Evolutionary conservation across 1,140 invertebrate species (phyloP).

Genomic region (Tribolium castaneum): DNA sequence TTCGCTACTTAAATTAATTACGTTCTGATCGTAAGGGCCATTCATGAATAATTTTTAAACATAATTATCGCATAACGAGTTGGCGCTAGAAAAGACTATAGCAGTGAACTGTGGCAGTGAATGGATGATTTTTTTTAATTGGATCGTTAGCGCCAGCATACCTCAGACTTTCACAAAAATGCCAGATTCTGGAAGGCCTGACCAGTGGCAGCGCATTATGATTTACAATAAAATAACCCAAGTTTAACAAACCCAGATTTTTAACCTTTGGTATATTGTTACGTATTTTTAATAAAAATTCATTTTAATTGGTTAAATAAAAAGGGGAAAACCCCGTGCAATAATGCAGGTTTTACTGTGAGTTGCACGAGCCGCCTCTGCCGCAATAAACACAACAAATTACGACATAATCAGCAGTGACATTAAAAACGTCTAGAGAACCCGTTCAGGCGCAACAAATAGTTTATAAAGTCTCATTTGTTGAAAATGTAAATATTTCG

Average conservation of each 20-base stretch:
- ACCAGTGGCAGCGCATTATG: too few species aligned
- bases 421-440: neutral
- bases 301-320: too few species aligned
- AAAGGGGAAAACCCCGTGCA: too few species aligned
- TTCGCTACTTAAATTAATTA: conserved; percentile 14
- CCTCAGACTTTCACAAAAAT: neutral
- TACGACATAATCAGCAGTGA: neutral
- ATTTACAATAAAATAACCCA: too few species aligned
- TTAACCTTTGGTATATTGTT: too few species aligned
- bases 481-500: neutral
- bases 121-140: neutral
- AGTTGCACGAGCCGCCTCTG: neutral
- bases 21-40: neutral
- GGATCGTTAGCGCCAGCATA: too few species aligned
- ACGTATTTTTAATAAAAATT: too few species aligned
- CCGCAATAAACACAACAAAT: neutral
- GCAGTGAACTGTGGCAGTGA: neutral
- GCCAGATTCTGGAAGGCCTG: neutral
- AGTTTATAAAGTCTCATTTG: neutral
- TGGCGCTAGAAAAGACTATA: too few species aligned
- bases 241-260: too few species aligned
- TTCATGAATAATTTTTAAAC: too few species aligned
- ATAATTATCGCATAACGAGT: too few species aligned
- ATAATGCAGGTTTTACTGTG: too few species aligned
- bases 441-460: neutral